Percentiles rank a stretch among this genome's conserved stretches.
Conservation (phyloP, 2,113 vertebrate species). For the Microcebus lehilahytsara region DNA sequence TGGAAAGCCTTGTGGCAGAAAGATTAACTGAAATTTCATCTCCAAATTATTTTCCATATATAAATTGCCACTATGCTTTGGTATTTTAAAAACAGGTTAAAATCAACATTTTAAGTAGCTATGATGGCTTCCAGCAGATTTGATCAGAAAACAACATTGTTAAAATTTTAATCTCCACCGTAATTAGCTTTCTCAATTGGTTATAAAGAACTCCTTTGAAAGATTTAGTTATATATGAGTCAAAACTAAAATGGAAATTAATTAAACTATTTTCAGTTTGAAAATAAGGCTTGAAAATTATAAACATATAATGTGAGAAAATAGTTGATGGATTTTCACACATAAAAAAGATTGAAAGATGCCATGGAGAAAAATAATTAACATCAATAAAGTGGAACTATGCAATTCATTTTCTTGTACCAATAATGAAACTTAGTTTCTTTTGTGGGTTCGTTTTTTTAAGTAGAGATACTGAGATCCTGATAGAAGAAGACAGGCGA, state of each 20-base stretch:
- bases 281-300: constrained; percentile 24
- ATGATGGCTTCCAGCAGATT: background rate
- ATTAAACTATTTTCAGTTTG: background rate
- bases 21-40: background rate
- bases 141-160: background rate
- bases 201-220: background rate
- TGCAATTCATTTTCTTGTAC: constrained; percentile 24
- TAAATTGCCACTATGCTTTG: background rate
- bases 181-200: background rate
- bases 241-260: background rate
- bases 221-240: background rate
- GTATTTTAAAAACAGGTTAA: constrained; percentile 23
- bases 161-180: background rate
- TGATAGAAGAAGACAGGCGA: background rate
- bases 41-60: constrained; percentile 7
- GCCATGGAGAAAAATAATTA: background rate
- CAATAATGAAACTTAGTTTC: background rate
- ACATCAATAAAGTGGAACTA: background rate
- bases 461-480: background rate
- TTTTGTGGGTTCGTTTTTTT: background rate
- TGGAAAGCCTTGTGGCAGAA: background rate
- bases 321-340: background rate
- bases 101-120: constrained; percentile 3
- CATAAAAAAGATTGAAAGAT: background rate
- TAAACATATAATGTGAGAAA: background rate